Base-by-base conservation (phyloP, 2,113 vertebrate genomes). In the Chaetops frenatus region DNA sequence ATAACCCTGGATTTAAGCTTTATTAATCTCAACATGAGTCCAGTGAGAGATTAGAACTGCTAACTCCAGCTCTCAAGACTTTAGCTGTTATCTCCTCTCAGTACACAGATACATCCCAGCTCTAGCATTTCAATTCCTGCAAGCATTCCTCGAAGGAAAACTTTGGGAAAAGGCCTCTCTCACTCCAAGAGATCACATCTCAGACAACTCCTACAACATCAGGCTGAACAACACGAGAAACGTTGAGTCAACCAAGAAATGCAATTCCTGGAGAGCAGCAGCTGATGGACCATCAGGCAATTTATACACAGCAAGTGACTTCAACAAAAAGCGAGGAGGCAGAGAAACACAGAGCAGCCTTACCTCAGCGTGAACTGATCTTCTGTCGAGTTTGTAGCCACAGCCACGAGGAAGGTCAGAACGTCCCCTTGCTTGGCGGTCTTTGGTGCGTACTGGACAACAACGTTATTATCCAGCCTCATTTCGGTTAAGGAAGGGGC, bases 321-420 rank as follows among this genome's bases (percentile, higher is more conserved):
- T 50, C 7, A 69, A 53, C 15, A 19, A 35, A 19, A 74, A 13
- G 51, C 1, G 23, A 50, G 8, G 40, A 13, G 42, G 31, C 15
- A 40, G 23, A 40, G 28, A 15, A 40, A n/a, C 6, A 47, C 4
- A 6, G 11, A 45, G 6, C 11, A 15, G 19, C 81, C 98, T 98
- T 97, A 99, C 99, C 99, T 98, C 79, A 99, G 96, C 0, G 99
- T 99, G 97, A 99, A 99, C 94, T 96, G 98, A 23, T 98, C 98
- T 54, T 98, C 96, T 5, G 98, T 98, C n/a, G 97, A 98, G 82
- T 98, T 98, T 69, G 95, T 98, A 78, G 98, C 98, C 84, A 99
- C 91, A 23, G 98, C 98, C 5, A 99, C 97, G 6, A 98, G 98
- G 84, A 99, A 99, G 10, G 99, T 99, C 87, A 99, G 96, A 23